phyloP scores from a whole-genome alignment of 2,888 invertebrate genomes.

The Hydroisotoma schaefferi region DNA sequence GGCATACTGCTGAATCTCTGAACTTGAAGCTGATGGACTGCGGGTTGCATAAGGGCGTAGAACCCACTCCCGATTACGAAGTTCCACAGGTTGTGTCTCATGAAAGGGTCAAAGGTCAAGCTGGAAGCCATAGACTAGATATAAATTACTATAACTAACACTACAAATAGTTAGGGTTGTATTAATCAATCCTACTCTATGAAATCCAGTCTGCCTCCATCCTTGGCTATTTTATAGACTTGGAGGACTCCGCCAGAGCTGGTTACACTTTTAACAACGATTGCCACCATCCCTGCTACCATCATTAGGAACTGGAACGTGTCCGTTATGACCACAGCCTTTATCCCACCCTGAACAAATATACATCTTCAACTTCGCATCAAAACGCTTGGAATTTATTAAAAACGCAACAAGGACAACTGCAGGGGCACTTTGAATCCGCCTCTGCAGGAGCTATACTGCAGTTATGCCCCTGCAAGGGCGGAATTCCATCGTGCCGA shows the following conservation, averaged over 20 bases:
- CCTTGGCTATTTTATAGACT: constrained; percentile 50
- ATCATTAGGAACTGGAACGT: constrained; percentile 52
- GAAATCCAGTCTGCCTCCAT: constrained; percentile 50
- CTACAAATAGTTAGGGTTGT: background rate
- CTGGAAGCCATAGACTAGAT: constrained; percentile 20
- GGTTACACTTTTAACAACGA: constrained; percentile 51
- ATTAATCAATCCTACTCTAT: constrained; percentile 40
- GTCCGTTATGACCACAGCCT: constrained; percentile 52
- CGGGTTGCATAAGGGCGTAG: constrained; percentile 31
- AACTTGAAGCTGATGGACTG: constrained; percentile 43
- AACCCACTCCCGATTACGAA: constrained; percentile 44
- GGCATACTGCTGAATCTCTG: constrained; percentile 46
- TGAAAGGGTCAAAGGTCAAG: constrained; percentile 44
- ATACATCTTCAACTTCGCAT: too few relatives aligned
- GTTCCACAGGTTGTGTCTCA: constrained; percentile 43
- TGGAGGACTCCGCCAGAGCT: constrained; percentile 50
- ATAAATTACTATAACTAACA: background rate
- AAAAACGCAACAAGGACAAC: background rate
- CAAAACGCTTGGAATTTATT: too few relatives aligned
- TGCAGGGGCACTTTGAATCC: constrained; percentile 1
- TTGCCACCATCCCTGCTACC: constrained; percentile 50
- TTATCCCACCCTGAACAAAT: constrained; percentile 49
- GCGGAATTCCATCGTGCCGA: too few relatives aligned
- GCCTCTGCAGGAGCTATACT: too few relatives aligned
- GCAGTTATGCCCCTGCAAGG: too few relatives aligned